Base-by-base conservation (phyloP, 2,797 vertebrate genomes). In the Sebastes hopkinsi region DNA sequence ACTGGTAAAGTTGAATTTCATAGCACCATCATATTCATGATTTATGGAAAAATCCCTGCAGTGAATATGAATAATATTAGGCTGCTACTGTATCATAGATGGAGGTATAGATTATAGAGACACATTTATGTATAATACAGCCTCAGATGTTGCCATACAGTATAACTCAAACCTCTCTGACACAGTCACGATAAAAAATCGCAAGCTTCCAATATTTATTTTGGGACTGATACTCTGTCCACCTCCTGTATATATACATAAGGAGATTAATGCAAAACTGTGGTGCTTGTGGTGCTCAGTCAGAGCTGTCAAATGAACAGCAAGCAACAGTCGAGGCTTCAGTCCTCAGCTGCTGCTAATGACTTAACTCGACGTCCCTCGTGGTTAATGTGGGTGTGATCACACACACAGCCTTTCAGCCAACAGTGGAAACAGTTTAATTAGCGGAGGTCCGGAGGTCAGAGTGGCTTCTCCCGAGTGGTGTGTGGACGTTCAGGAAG, bases 361-460 rank as follows among this genome's bases (percentile, higher is more conserved):
- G 60, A 64, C 68, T 72, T 42, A 42, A 14, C 38, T 16, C 38
- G 1, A 42, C 38, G 0, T 42, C 14, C 38, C 50, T 46, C 1
- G 67, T 52, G 20, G 59, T 71, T 27, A 1, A 6, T 29, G 68
- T 18, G 2, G 67, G 50, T 58, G 77, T 83, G 77, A 80, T 50
- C 38, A 67, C 46, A 61, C 34, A 23, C 54, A 9, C 13, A 67
- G 67, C 27, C 58, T 58, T 50, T 68, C 62, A 78, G 74, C 59
- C 30, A n/a, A n/a, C 60, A 60, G 12, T 52, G 18, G 69, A 6
- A 68, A 59, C 67, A 58, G 78, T 82, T 87, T 83, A 83, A 86
- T 92, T 89, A 89, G 58, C 55, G 42, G 16, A 42, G 30, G 59
- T 80, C 74, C 29, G 5, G 14, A 75, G 83, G 75, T 82, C 78